Conservation (phyloP, 2,797 vertebrate genomes). For the Hypotaenidia okinawae region DNA sequence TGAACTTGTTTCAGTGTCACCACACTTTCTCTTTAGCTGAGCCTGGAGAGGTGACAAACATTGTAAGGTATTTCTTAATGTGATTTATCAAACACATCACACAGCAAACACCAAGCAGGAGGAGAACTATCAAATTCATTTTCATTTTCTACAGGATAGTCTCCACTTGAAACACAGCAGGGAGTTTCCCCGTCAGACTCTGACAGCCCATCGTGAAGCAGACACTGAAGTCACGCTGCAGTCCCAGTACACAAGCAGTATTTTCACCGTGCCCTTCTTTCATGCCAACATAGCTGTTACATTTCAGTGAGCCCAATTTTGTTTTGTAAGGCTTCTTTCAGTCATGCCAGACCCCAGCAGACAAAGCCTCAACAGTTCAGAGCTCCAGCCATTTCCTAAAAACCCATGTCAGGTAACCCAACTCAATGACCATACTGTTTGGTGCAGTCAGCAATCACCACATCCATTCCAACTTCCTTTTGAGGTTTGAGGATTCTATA, state of each 20-base stretch:
- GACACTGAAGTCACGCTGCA: not conserved
- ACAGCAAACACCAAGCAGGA: not conserved
- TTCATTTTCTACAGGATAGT: not conserved
- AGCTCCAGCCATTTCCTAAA: slow-evolving; percentile 27
- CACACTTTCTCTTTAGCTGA: not conserved
- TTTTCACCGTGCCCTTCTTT: not conserved
- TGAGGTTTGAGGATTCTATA: not conserved
- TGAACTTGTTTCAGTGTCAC: not conserved
- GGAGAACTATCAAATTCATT: not conserved
- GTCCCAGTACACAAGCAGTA: not conserved
- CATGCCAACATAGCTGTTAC: slow-evolving; percentile 51
- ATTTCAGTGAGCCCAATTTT: slow-evolving; percentile 44
- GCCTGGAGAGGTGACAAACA: not conserved
- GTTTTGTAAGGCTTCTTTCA: slow-evolving; percentile 62
- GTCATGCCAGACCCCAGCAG: slow-evolving; percentile 51
- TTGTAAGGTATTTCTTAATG: not conserved
- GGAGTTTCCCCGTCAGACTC: not conserved
- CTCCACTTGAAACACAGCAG: not conserved
- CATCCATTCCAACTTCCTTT: not conserved
- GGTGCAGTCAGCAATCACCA: not conserved
- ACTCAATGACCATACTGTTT: slow-evolving; percentile 43
- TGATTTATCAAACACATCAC: not conserved
- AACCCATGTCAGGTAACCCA: slow-evolving; percentile 48
- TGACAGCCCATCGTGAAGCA: not conserved
- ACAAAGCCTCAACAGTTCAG: slow-evolving; percentile 68